Evolutionary conservation across 2,113 vertebrate genomes (phyloP).

Genomic region (Zosterops lateralis): DNA sequence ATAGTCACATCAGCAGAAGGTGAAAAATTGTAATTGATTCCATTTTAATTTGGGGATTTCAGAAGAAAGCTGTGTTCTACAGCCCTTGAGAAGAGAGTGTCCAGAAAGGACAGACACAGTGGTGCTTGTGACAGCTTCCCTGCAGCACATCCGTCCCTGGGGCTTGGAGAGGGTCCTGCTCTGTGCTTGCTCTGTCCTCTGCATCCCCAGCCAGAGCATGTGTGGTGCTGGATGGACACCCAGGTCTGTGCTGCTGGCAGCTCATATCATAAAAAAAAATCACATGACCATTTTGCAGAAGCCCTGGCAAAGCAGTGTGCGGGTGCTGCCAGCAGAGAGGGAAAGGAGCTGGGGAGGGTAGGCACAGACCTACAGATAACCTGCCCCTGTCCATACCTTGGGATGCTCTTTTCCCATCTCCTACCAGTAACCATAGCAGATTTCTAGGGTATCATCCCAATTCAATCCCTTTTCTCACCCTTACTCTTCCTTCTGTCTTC

Average conservation of each 20-base stretch:
- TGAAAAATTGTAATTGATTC: background rate
- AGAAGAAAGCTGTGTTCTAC: background rate
- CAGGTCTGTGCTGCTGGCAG: background rate
- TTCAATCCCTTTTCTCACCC: background rate
- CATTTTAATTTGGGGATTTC: background rate
- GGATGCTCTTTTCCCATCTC: background rate
- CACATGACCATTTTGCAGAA: background rate
- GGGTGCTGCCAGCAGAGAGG: background rate
- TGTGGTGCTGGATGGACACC: background rate
- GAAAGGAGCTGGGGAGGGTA: background rate
- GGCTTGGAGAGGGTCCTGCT: background rate
- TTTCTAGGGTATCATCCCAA: background rate
- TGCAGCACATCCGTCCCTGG: background rate
- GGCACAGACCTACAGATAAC: background rate
- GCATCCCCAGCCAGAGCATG: background rate
- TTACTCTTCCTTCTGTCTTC: background rate
- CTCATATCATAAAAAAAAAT: background rate
- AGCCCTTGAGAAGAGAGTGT: background rate
- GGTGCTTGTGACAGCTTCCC: background rate
- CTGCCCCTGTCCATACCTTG: background rate
- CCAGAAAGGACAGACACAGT: background rate
- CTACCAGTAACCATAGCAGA: background rate
- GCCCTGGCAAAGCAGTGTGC: background rate
- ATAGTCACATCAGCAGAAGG: background rate
- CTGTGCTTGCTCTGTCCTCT: rapidly evolving